A percentile compares a stretch with the other conserved stretches of the same genome.
These are phyloP conservation scores for Halyomorpha halys DNA, from an alignment of 1,140 invertebrate species.

Conservation along the genomic window DNA sequence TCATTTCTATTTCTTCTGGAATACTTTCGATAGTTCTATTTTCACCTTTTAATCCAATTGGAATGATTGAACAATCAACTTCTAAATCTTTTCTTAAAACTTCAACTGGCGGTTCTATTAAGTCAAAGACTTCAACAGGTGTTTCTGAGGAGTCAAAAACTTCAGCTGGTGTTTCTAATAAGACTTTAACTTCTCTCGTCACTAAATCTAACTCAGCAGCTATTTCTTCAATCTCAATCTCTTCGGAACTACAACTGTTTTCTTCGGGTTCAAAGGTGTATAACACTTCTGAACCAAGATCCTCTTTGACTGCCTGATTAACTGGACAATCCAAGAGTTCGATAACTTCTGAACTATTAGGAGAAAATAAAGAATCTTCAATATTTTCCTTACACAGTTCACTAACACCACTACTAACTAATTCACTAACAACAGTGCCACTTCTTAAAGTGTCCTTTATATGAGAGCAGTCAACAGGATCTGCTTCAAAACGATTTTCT, in stretches of 20 bases:
- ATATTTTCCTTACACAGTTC: too few relatives aligned
- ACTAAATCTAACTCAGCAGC: too few relatives aligned
- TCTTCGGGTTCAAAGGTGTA: too few relatives aligned
- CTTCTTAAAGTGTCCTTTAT: neutral
- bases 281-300: too few relatives aligned
- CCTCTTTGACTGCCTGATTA: too few relatives aligned
- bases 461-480: neutral
- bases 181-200: neutral
- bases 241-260: too few relatives aligned
- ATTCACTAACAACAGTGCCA: neutral
- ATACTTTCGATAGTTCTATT: neutral
- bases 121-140: neutral
- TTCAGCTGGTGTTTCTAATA: neutral
- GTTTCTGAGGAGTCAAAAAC: neutral
- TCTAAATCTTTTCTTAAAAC: neutral
- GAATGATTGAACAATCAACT: neutral
- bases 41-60: neutral
- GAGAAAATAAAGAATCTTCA: too few relatives aligned
- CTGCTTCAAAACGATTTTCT: neutral
- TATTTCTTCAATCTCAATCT: too few relatives aligned
- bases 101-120: neutral
- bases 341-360: too few relatives aligned
- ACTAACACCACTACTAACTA: too few relatives aligned
- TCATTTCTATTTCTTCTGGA: slow-evolving; percentile 21
- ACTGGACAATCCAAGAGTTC: too few relatives aligned